These are phyloP conservation scores for Ormyrus nitidulus DNA, from an alignment of 2,888 invertebrate genomes.

Conservation along the genomic window DNA sequence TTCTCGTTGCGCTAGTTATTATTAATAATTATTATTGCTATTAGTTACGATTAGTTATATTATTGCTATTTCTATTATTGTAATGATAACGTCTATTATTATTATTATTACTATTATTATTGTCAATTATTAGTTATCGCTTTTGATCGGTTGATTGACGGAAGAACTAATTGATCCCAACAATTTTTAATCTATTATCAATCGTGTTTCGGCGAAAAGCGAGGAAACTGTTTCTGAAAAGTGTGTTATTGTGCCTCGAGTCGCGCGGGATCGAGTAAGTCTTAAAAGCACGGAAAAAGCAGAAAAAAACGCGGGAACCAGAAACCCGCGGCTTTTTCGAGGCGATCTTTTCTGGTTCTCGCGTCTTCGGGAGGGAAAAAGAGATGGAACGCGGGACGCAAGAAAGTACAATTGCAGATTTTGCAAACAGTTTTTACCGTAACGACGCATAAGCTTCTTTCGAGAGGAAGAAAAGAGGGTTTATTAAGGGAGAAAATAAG, in stretches of 20 bases:
- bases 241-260: constrained; percentile 50
- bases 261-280: constrained; percentile 30
- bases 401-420: constrained; percentile 41
- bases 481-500: constrained; percentile 35
- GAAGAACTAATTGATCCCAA: constrained; percentile 46
- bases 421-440: constrained; percentile 40
- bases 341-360: constrained; percentile 19
- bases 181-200: constrained; percentile 50
- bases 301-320: neutral
- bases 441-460: constrained; percentile 45
- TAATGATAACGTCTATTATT: constrained; percentile 59
- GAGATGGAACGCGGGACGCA: constrained; percentile 3
- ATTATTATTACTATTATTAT: constrained; percentile 51
- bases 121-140: constrained; percentile 58
- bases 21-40: constrained; percentile 66
- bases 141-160: constrained; percentile 55
- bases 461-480: constrained; percentile 48
- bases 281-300: neutral
- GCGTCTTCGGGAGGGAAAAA: constrained; percentile 5
- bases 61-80: constrained; percentile 61
- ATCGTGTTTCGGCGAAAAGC: constrained; percentile 54
- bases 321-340: constrained; percentile 1
- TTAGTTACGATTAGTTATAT: constrained; percentile 66
- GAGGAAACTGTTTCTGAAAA: constrained; percentile 56
- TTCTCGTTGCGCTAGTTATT: constrained; percentile 59